Evolutionary conservation across 2,888 invertebrate species (phyloP), one percentile per base, ranked within the genome.

Genomic region (Labia minor): DNA sequence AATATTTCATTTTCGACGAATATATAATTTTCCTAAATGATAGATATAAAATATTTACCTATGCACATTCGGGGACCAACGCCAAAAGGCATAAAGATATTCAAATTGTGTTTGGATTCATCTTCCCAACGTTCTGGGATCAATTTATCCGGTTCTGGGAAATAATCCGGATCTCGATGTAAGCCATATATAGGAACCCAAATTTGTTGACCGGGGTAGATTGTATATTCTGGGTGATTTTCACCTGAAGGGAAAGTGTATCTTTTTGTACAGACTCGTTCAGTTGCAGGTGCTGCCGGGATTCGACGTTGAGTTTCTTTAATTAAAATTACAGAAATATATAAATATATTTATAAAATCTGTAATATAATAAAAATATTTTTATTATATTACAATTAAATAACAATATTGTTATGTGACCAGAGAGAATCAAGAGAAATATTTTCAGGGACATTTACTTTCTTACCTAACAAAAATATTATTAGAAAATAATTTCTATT

Each of bases 51-150:
- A n/a, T n/a, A n/a, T 69, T 73, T 71, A 78, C 84, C 86, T 65
- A 86, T 82, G 71, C 86, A 86, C 72, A 80, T 84, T 67, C 86
- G 79, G 1, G 82, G 85, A 2, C 86, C 86, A 0, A 78, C 37
- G 1, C 84, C 85, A 66, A 84, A 85, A 0, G 84, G 83, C 71
- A 80, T 70, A 62, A 78, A 79, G 0, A 78, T 78, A 16, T 76
- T 71, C n/a, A 81, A 79, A n/a, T 78, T 77, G 0, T 76, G 74
- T 70, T 81, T 82, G 71, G 83, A 84, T 70, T 83, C 81, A 0
- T 82, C 81, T 1, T 77, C 82, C 70, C 85, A 85, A 18, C 85
- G 72, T 68, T 78, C 78, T 0, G 81, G 81, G 69, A 81, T 75
- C 68, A 80, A 82, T n/a, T 71, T 72, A 74, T 69, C 83, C 79